Conservation (phyloP, 2,113 vertebrate genomes). For the Petaurus breviceps region DNA sequence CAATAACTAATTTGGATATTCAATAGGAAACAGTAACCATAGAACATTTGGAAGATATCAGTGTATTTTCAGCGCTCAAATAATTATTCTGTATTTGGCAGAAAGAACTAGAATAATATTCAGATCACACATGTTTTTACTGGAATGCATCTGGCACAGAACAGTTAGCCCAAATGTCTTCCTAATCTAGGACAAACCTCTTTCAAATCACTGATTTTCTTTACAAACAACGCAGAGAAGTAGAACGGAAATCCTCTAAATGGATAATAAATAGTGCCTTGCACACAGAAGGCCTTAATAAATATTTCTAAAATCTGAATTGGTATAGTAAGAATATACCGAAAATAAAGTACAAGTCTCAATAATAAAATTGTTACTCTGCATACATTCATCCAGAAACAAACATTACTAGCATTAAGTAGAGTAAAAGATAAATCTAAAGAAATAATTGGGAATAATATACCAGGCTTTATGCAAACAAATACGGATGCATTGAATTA, state of each 20-base stretch:
- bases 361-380: not conserved
- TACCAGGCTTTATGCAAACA: not conserved
- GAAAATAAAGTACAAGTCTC: not conserved
- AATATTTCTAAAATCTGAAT: not conserved
- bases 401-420: not conserved
- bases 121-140: conserved; percentile 7
- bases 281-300: not conserved
- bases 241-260: not conserved
- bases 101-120: not conserved
- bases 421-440: conserved; percentile 29
- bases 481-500: not conserved
- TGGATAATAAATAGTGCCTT: fast-evolving
- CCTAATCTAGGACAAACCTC: conserved; percentile 54
- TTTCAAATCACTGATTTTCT: conserved; percentile 21
- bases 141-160: conserved; percentile 15
- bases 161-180: conserved; percentile 37
- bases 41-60: not conserved
- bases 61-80: not conserved
- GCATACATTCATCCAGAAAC: not conserved
- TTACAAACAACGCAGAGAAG: conserved; percentile 32
- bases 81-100: not conserved
- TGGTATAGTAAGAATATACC: not conserved
- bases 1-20: not conserved
- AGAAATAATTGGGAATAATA: conserved; percentile 7
- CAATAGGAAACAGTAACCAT: not conserved